These are phyloP conservation scores for Diplodus puntazzo DNA, from an alignment of 2,797 vertebrate genomes.

Conservation along the genomic window DNA sequence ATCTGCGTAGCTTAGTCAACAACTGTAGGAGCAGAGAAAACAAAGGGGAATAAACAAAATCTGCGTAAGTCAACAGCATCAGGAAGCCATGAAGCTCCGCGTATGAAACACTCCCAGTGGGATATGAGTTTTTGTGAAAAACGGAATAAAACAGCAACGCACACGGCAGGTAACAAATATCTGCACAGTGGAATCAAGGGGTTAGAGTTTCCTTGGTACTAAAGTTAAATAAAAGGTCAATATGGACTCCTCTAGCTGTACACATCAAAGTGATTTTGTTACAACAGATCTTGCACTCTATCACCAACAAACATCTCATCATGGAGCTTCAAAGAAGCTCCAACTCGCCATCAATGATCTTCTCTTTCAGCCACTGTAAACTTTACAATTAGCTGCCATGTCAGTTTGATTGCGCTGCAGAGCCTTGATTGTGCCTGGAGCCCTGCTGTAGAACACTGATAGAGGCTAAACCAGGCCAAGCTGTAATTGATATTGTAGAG, in stretches of 20 bases:
- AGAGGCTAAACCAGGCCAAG: conserved; percentile 74
- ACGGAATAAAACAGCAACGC: too few species aligned
- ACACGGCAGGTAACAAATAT: too few species aligned
- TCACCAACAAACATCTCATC: conserved; percentile 52
- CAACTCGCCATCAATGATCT: conserved; percentile 63
- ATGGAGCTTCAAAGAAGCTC: conserved; percentile 71
- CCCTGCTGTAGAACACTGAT: conserved; percentile 78
- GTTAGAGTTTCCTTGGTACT: too few species aligned
- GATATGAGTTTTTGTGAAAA: too few species aligned
- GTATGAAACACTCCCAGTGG: too few species aligned
- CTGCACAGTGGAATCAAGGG: too few species aligned
- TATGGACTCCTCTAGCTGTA: background rate
- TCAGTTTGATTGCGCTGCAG: conserved; percentile 77
- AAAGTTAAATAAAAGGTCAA: background rate
- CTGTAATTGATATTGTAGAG: conserved; percentile 74
- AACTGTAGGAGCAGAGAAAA: too few species aligned
- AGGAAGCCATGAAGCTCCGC: too few species aligned
- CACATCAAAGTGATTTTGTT: conserved; percentile 13
- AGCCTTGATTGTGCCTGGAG: conserved; percentile 77
- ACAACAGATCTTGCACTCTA: background rate
- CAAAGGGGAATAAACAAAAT: too few species aligned
- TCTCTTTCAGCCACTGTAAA: conserved; percentile 61
- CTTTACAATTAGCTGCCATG: conserved; percentile 80
- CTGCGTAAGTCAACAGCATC: too few species aligned
- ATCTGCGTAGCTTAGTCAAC: too few species aligned